Evolutionary conservation across 2,888 invertebrate species (phyloP), one percentile per base, ranked within the genome.

Genomic region (Drosophila antonietae): DNA sequence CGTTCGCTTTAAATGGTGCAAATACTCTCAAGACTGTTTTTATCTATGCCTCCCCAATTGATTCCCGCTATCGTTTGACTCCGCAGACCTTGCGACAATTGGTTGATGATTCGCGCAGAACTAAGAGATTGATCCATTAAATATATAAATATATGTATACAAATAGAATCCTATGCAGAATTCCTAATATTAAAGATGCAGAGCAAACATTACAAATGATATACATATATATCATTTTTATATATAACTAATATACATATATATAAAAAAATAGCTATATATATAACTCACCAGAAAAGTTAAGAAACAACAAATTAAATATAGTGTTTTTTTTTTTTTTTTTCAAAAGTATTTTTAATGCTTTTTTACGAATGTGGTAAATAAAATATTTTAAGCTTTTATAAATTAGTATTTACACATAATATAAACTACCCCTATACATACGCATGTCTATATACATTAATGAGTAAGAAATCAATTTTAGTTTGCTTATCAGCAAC

Each of bases 1-100:
- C 75, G 71, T 68, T 75, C 58, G 56, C 56, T 56, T 52, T 7
- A 35, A 20, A 35, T 14, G 64, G 58, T 71, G 68, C 77, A 80
- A 75, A 47, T 37, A 51, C 31, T 62, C 60, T 53, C 23, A 76
- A 76, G 76, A 76, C 79, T 78, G 79, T 76, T 68, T 78, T 61
- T 75, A 76, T 78, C 57, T 18, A 39, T 62, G 57, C 64, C 58
- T 59, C 66, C 31, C 31, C 75, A 44, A 28, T 44, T n/a, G 31
- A 44, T 53, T 53, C 49, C 51, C 15, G 41, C 7, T 28, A 1
- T 49, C 31, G 49, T 12, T 33, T 3, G 18, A 31, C 18, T 7
- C 49, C 1, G 0, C 31, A 28, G 18, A 56, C 23, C 12, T 7
- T 9, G 14, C 52, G 5, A 31, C 33, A 41, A 41, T 12, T 14